These are phyloP conservation scores for Euphonia xanthogaster DNA, from an alignment of 2,797 vertebrate species.

Conservation along the genomic window DNA sequence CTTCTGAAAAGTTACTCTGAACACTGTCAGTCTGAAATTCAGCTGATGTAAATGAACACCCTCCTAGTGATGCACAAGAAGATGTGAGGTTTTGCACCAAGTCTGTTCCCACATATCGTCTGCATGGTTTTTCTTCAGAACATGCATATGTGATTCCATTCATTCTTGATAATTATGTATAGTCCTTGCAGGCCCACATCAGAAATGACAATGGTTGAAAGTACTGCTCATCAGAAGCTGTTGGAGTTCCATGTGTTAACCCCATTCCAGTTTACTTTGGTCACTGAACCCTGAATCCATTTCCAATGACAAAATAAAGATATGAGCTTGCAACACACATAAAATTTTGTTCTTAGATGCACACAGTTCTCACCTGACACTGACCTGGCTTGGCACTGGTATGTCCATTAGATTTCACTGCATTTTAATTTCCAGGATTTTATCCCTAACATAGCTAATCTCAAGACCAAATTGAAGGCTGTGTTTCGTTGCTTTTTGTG, in stretches of 20 bases:
- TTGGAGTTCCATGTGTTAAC: not conserved
- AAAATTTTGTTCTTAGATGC: not conserved
- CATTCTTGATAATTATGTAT: not conserved
- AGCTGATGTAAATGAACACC: not conserved
- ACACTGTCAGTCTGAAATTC: not conserved
- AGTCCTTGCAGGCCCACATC: not conserved
- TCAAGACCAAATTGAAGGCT: not conserved
- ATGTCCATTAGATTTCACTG: not conserved
- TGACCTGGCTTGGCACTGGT: not conserved
- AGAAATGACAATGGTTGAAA: not conserved
- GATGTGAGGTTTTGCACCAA: not conserved
- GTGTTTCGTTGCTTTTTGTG: not conserved
- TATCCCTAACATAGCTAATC: not conserved
- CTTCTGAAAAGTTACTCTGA: not conserved
- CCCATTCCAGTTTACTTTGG: not conserved
- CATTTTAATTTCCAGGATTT: not conserved
- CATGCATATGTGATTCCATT: not conserved
- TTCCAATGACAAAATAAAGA: not conserved
- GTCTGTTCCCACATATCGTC: not conserved
- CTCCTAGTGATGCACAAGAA: not conserved
- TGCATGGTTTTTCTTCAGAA: not conserved
- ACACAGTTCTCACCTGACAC: not conserved
- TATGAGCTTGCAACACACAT: not conserved
- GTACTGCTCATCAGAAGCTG: not conserved
- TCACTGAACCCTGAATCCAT: not conserved